Evolutionary conservation across 1,140 invertebrate genomes (phyloP).

Genomic region (Penaeus chinensis): DNA sequence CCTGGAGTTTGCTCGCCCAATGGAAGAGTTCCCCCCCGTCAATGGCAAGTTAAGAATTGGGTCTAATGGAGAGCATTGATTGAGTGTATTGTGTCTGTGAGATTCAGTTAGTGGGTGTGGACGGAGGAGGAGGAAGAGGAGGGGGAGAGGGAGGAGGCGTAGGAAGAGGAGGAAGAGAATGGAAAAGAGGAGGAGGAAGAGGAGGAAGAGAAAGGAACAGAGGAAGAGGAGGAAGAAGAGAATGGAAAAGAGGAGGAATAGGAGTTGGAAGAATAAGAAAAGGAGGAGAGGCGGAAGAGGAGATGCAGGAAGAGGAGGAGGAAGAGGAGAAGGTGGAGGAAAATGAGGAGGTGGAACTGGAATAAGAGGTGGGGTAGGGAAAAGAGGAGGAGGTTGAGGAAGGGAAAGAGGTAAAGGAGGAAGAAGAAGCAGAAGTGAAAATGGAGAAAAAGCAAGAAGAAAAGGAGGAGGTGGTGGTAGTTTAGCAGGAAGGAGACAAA

Average conservation of each 20-base stretch:
- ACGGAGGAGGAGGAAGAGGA: background rate
- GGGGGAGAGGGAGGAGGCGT: background rate
- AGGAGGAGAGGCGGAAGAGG: background rate
- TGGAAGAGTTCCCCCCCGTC: slow-evolving; percentile 10
- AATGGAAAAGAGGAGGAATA: background rate
- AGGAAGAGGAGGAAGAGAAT: background rate
- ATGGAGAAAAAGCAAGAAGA: background rate
- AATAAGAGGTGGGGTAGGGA: background rate
- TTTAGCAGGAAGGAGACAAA: background rate
- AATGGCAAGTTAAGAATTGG: slow-evolving; percentile 34
- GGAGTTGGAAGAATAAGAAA: background rate
- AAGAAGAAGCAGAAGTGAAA: background rate
- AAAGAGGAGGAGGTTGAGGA: background rate
- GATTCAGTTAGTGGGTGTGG: slow-evolving; percentile 27
- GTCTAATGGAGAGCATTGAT: slow-evolving; percentile 31
- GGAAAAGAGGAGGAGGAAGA: background rate
- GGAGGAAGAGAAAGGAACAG: too few species aligned
- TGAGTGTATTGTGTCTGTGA: slow-evolving; percentile 39
- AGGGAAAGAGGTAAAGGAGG: too few species aligned
- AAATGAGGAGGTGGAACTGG: background rate
- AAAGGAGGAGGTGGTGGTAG: background rate
- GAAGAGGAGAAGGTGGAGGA: background rate
- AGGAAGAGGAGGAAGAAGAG: background rate
- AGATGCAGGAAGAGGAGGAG: background rate
- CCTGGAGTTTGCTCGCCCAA: slow-evolving; percentile 24